phyloP scores from a whole-genome alignment of 2,113 vertebrate genomes.

The Crypturellus undulatus region DNA sequence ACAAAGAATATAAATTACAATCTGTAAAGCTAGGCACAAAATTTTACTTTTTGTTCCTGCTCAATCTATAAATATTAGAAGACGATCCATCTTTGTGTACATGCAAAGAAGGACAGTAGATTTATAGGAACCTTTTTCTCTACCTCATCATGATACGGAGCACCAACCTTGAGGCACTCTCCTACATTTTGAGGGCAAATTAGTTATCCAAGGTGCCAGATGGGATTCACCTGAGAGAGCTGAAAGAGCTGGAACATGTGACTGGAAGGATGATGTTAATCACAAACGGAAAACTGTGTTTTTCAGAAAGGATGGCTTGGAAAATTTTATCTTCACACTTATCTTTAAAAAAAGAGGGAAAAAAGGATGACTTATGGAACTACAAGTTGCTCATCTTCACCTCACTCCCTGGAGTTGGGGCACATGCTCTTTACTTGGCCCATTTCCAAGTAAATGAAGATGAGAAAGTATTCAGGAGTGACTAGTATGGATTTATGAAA shows the following conservation, averaged over 20 bases:
- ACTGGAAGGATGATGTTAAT: background rate
- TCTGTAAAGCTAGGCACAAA: background rate
- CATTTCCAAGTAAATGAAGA: background rate
- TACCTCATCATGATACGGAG: background rate
- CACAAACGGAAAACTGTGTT: fast-evolving
- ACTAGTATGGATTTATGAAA: background rate
- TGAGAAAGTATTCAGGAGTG: background rate
- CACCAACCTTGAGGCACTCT: background rate
- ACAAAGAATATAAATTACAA: background rate
- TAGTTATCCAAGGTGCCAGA: background rate
- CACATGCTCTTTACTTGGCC: background rate
- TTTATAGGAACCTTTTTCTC: background rate
- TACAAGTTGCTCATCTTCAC: background rate
- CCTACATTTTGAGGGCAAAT: background rate
- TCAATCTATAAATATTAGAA: background rate
- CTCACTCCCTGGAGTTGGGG: fast-evolving
- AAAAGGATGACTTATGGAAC: background rate
- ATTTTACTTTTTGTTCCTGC: background rate
- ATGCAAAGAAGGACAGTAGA: background rate
- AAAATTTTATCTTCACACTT: background rate
- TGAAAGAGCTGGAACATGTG: background rate
- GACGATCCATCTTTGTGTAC: background rate
- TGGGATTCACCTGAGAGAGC: background rate
- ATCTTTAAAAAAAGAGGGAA: background rate
- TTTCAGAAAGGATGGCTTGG: background rate